Base-by-base conservation (phyloP, 2,113 vertebrate species). In the Onychostoma macrolepis region DNA sequence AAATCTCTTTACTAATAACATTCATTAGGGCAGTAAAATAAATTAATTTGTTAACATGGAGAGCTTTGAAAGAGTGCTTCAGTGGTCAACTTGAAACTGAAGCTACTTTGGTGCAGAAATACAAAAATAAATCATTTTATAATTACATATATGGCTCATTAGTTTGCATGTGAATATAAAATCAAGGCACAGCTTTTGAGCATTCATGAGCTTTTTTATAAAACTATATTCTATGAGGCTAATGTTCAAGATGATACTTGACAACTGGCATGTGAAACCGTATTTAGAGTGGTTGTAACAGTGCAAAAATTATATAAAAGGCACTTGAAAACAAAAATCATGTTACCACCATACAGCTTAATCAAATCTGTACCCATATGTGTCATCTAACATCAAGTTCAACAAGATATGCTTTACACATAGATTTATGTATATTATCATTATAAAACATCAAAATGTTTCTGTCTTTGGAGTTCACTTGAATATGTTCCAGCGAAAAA, bases 71-170 rank as follows among this genome's bases (percentile, higher is more conserved):
- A 77, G 41, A 50, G 26, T 2, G 26, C n/a, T 77, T 76, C 43
- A 43, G 26, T 41, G 71, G 17, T 53, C 17, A 78, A 50, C 43
- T 26, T 75, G 38, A 50, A 78, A 53, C 45, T 78, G 13, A 53
- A 78, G 76, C 48, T 53, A 21, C 75, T 77, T 30, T 53, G 48
- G 48, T 78, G 76, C 28, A 78, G 76, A 76, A 50, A 53, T 78
- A 53, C 28, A 78, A 78, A 78, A 78, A 50, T 30, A 53, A 30
- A 53, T 30, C 26, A 76, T 28, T 48, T 26, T 45, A 26, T 8
- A 26, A 43, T 76, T 2, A 8, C 41, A 78, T 30, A 33, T 19
- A 26, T 77, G 45, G 15, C 26, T 76, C 43, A 53, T 78, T 78
- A 50, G 7, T 33, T 21, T 78, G 17, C n/a, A 48, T 78, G 9